Percentiles rank a stretch among this genome's conserved stretches.
These are phyloP conservation scores for Heliconius eleuchia DNA, from an alignment of 1,140 invertebrate species.

Conservation along the genomic window DNA sequence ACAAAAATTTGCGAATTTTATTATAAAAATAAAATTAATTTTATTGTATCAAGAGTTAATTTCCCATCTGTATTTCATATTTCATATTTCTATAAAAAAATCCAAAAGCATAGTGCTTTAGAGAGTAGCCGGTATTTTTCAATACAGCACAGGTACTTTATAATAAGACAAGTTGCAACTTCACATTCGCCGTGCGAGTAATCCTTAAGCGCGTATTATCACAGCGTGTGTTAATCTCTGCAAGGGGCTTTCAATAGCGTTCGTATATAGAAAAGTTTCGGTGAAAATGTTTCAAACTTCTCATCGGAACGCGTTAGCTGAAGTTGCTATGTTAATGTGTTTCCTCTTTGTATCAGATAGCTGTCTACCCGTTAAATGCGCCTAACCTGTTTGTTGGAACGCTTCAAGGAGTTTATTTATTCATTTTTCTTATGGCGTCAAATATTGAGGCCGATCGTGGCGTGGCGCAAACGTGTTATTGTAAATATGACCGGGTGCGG, in stretches of 20 bases:
- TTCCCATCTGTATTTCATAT: background rate
- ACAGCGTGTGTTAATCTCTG: conserved; percentile 72
- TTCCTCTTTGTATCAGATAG: conserved; percentile 71
- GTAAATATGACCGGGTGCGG: too few species aligned
- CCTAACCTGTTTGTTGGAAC: conserved; percentile 33
- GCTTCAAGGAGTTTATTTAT: conserved; percentile 39
- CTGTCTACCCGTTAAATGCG: conserved; percentile 67
- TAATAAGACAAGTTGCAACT: conserved; percentile 74
- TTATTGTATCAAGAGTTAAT: background rate
- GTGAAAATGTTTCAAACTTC: conserved; percentile 76
- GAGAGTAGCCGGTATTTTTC: conserved; percentile 33
- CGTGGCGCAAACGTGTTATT: too few species aligned
- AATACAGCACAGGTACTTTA: conserved; percentile 36
- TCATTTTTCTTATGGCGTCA: conserved; percentile 12
- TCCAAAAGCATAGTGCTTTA: background rate
- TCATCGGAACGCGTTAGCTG: conserved; percentile 54
- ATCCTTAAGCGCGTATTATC: conserved; percentile 74
- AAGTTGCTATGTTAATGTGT: conserved; percentile 79
- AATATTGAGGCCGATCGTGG: background rate
- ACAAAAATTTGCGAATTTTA: background rate
- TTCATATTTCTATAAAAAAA: background rate
- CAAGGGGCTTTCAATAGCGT: conserved; percentile 75
- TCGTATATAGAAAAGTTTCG: conserved; percentile 78
- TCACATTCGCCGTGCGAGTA: conserved; percentile 60
- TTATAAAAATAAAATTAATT: background rate